Conservation (phyloP, 2,797 vertebrate genomes). For the Rallus crepitans region DNA sequence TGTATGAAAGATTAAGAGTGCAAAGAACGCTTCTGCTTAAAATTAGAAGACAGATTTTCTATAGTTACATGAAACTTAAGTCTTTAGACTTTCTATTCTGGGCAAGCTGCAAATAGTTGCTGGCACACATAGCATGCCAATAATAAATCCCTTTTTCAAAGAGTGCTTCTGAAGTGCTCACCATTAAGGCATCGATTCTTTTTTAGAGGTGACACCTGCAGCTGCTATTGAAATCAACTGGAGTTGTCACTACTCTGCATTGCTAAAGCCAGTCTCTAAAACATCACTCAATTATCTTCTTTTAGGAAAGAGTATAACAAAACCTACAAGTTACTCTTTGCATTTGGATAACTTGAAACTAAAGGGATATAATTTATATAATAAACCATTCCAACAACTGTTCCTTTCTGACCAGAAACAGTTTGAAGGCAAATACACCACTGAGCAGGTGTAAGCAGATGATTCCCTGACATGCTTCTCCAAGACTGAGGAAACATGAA, state of each 20-base stretch:
- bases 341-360: background rate
- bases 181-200: conserved; percentile 53
- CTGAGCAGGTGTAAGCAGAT: background rate
- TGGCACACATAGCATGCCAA: conserved; percentile 61
- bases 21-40: conserved; percentile 77
- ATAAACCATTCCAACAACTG: background rate
- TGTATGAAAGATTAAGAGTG: conserved; percentile 17
- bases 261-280: background rate
- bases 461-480: background rate
- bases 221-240: conserved; percentile 61
- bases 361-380: background rate
- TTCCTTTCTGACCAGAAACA: background rate
- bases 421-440: background rate
- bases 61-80: conserved; percentile 68
- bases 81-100: conserved; percentile 66
- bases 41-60: conserved; percentile 57
- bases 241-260: conserved; percentile 28
- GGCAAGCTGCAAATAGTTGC: conserved; percentile 69
- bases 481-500: background rate
- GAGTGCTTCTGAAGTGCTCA: conserved; percentile 57
- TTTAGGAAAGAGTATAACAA: background rate
- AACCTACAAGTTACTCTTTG: background rate
- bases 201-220: conserved; percentile 72
- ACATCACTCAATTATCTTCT: background rate
- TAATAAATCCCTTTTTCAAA: conserved; percentile 72